phyloP scores from a whole-genome alignment of 2,797 vertebrate genomes.

The Arremon brunneinucha region DNA sequence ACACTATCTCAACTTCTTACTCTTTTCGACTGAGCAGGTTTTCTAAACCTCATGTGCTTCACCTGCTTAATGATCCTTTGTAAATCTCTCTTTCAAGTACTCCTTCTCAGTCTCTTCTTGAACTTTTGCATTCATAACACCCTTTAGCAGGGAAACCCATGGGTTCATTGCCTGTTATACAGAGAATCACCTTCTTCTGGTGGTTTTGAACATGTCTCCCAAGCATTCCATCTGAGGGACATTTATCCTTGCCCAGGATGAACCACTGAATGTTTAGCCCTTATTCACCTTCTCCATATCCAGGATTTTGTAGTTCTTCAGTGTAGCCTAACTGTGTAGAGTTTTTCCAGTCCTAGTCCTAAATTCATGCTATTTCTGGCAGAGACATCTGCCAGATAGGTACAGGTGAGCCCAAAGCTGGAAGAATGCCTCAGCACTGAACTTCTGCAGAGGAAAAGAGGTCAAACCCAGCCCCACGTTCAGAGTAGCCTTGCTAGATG shows the following conservation, averaged over 20 bases:
- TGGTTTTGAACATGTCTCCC: neutral
- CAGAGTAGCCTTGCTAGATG: neutral
- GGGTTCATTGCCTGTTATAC: neutral
- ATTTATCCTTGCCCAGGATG: neutral
- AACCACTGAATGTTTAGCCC: neutral
- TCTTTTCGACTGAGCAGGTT: neutral
- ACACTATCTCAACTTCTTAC: neutral
- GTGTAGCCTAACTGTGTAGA: rapidly evolving
- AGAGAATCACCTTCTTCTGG: neutral
- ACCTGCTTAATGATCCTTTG: neutral
- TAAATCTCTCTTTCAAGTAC: neutral
- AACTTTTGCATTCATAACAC: neutral
- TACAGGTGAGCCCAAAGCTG: neutral
- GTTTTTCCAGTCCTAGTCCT: neutral
- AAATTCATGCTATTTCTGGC: neutral
- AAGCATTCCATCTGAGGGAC: neutral
- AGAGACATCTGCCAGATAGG: neutral
- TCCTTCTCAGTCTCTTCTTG: neutral
- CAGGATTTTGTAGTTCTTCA: neutral
- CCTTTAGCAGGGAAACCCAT: neutral
- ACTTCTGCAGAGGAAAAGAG: neutral
- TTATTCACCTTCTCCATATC: neutral
- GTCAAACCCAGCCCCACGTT: neutral
- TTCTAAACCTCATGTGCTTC: neutral
- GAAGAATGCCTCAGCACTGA: neutral